Base-by-base conservation (phyloP, 2,888 invertebrate genomes). In the Hydriomena furcata region DNA sequence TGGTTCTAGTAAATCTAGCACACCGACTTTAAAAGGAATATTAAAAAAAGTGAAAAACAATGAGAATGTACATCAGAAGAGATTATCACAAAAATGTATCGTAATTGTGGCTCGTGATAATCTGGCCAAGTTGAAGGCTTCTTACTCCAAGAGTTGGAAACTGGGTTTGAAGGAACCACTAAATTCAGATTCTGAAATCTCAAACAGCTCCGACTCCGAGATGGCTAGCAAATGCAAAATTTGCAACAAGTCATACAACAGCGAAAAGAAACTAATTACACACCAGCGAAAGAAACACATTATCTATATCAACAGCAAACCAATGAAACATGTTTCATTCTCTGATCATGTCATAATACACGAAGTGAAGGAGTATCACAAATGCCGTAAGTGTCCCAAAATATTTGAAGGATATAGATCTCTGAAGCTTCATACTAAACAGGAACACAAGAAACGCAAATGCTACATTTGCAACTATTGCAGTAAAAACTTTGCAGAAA, bases 391-490 rank as follows among this genome's bases (percentile, higher is more conserved):
- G 54, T 90, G 89, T 34, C 63, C 82, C 0, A 81, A 76, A 43
- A 80, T 85, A 50, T 89, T 82, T 55, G 73, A 82, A 55, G 55
- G 71, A 1, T 83, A 88, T 42, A 61, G 68, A 36, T 61, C 63
- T 0, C 55, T 90, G 1, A 82, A 79, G 43, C 35, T 17, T 0
- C 90, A 89, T 13, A 82, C 74, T 68, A 84, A 77, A 50, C 58
- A 60, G 1, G 55, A 60, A 0, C 89, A 90, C 43, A 85, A 78
- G 54, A 89, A 87, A 57, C 77, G 84, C 5, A 88, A 83, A 62
- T 82, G 82, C 38, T 90, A 88, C 44, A 80, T 84, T n/a, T 90
- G 89, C 50, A 61, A 84, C 52, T 89, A 87, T 44, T 90, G 89
- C 48, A 63, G 68, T 5, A 87, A 79, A 50, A 79, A 74, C 5